A percentile compares a stretch with the other conserved stretches of the same genome.
Conservation (phyloP, 2,888 invertebrate species). For the Eupeodes latifasciatus region DNA sequence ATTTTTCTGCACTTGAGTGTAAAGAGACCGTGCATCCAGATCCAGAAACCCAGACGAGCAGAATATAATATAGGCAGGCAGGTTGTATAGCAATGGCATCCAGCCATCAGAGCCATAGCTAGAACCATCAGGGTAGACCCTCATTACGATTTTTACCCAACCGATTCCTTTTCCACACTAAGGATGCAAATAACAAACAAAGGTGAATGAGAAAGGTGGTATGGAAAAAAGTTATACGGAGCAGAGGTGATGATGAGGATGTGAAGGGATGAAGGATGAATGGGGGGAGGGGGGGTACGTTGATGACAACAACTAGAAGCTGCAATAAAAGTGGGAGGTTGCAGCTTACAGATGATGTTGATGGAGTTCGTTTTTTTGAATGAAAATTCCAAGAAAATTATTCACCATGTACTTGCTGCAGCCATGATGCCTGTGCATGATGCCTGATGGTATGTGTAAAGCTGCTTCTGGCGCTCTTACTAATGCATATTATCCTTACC, state of each 20-base stretch:
- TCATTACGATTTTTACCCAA: slow-evolving; percentile 75
- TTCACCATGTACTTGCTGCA: slow-evolving; percentile 66
- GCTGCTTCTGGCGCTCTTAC: slow-evolving; percentile 51
- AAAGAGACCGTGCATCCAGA: slow-evolving; percentile 57
- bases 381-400: slow-evolving; percentile 72
- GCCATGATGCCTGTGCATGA: slow-evolving; percentile 32
- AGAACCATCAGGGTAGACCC: slow-evolving; percentile 53
- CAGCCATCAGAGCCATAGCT: slow-evolving; percentile 31
- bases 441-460: not conserved
- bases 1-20: slow-evolving; percentile 69
- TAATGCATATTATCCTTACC: slow-evolving; percentile 66
- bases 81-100: slow-evolving; percentile 41
- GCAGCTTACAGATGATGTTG: slow-evolving; percentile 48
- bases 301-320: not conserved
- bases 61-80: not conserved
- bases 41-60: slow-evolving; percentile 24
- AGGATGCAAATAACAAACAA: slow-evolving; percentile 76
- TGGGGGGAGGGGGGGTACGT: not conserved
- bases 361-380: slow-evolving; percentile 53
- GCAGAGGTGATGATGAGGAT: slow-evolving; percentile 48
- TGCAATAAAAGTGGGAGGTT: slow-evolving; percentile 15
- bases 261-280: not conserved
- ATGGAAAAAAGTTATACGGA: not conserved
- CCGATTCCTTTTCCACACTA: slow-evolving; percentile 71
- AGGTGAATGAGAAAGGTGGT: slow-evolving; percentile 63